phyloP scores from a whole-genome alignment of 2,797 vertebrate species.

The Triplophysa bombifrons region DNA sequence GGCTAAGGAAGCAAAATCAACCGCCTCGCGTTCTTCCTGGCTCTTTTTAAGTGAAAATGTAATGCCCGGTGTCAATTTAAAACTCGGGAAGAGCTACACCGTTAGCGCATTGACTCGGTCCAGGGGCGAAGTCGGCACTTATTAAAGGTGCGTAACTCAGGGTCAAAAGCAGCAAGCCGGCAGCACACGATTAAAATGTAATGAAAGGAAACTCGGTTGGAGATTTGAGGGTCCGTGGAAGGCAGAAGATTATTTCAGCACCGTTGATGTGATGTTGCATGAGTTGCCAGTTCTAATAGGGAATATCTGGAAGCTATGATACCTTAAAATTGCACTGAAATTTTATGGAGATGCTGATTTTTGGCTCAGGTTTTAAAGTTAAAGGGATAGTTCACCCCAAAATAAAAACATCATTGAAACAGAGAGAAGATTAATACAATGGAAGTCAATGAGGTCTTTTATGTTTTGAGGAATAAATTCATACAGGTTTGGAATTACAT shows the following conservation, averaged over 20 bases:
- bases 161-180: conserved; percentile 76
- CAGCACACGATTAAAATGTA: conserved; percentile 79
- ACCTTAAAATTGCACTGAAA: background rate
- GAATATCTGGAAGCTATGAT: conserved; percentile 25
- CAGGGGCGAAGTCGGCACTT: conserved; percentile 76
- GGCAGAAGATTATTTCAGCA: conserved; percentile 54
- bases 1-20: conserved; percentile 55
- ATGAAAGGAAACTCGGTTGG: conserved; percentile 80
- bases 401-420: too few relatives aligned
- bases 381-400: too few relatives aligned
- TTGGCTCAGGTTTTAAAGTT: background rate
- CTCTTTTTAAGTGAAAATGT: conserved; percentile 66
- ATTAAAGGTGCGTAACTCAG: conserved; percentile 77
- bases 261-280: conserved; percentile 56
- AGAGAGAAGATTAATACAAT: too few relatives aligned
- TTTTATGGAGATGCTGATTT: conserved; percentile 3
- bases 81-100: conserved; percentile 70
- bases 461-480: too few relatives aligned
- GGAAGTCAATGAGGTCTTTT: too few relatives aligned
- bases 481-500: too few relatives aligned
- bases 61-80: conserved; percentile 75
- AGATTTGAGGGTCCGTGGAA: conserved; percentile 67
- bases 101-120: conserved; percentile 73
- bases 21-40: conserved; percentile 55
- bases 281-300: conserved; percentile 35